Evolutionary conservation across 2,888 invertebrate species (phyloP).

Genomic region (Sturmia bella): DNA sequence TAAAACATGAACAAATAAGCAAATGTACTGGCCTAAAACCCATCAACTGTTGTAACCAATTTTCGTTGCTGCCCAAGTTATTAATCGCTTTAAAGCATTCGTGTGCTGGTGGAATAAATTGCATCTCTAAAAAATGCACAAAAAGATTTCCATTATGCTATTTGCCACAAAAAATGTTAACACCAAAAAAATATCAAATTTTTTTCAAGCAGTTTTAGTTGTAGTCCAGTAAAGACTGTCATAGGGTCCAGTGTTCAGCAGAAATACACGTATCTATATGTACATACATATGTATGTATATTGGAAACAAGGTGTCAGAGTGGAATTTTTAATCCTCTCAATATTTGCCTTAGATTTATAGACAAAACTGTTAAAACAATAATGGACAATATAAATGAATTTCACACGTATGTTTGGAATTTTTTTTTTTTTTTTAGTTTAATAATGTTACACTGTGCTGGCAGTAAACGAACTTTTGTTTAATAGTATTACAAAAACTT

Average conservation of each 20-base stretch:
- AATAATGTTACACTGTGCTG: slow-evolving; percentile 5
- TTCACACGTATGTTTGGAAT: slow-evolving; percentile 31
- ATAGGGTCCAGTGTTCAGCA: background rate
- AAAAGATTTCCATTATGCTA: slow-evolving; percentile 31
- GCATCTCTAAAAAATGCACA: background rate
- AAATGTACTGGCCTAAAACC: slow-evolving; percentile 9
- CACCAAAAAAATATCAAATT: background rate
- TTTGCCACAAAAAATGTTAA: slow-evolving; percentile 5
- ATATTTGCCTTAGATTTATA: slow-evolving; percentile 59
- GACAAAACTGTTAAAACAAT: slow-evolving; percentile 50
- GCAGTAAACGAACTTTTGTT: slow-evolving; percentile 22
- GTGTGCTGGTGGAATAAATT: slow-evolving; percentile 24
- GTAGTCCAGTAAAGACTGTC: background rate
- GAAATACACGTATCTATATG: too few species aligned
- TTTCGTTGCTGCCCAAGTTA: slow-evolving; percentile 39
- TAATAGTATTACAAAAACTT: slow-evolving; percentile 6
- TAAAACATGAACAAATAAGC: background rate
- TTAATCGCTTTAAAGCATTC: slow-evolving; percentile 56
- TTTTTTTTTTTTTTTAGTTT: background rate
- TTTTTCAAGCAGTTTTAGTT: slow-evolving; percentile 9
- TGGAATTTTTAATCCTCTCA: slow-evolving; percentile 51
- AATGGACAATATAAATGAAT: slow-evolving; percentile 57
- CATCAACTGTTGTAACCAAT: slow-evolving; percentile 36
- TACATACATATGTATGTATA: too few species aligned
- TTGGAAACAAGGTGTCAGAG: slow-evolving; percentile 11